Percentiles rank a stretch among this genome's conserved stretches.
Evolutionary conservation across 35 echinoderm and acorn worm species (phyloP).

Genomic region (Eucidaris tribuloides): DNA sequence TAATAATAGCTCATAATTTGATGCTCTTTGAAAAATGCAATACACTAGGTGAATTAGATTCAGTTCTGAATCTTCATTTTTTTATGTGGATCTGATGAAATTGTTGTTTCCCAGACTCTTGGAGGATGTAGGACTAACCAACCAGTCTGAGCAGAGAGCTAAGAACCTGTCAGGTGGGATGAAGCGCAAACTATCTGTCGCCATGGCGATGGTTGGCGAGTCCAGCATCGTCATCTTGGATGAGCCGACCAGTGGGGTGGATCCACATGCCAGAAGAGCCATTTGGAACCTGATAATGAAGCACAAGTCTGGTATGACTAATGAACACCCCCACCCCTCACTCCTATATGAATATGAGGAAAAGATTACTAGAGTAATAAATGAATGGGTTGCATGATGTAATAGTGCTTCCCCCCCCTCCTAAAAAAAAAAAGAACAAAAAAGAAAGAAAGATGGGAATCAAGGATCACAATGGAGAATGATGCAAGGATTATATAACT

Average conservation of each 20-base stretch:
- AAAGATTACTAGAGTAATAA: too few species aligned
- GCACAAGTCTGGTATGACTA: slow-evolving; percentile 73
- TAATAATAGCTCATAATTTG: not conserved
- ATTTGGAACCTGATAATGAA: slow-evolving; percentile 93
- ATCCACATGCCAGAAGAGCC: slow-evolving; percentile 79
- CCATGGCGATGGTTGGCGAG: slow-evolving; percentile 67
- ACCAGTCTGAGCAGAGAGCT: slow-evolving; percentile 32
- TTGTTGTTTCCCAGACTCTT: slow-evolving; percentile 47
- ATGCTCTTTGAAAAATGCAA: not conserved
- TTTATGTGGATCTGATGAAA: not conserved
- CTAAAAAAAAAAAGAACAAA: too few species aligned
- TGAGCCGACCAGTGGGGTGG: slow-evolving; percentile 86
- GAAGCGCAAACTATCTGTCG: slow-evolving; percentile 90
- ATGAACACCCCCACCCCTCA: too few species aligned
- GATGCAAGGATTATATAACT: too few species aligned
- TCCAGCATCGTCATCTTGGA: slow-evolving; percentile 74
- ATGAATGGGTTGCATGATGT: too few species aligned
- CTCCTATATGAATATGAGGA: too few species aligned
- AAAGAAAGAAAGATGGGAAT: too few species aligned
- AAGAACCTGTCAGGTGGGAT: slow-evolving; percentile 85
- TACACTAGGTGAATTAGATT: not conserved
- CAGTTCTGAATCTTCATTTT: not conserved
- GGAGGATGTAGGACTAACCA: slow-evolving; percentile 53
- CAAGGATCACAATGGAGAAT: too few species aligned
- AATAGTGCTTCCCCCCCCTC: too few species aligned